Base-by-base conservation (phyloP, 1,140 invertebrate species). In the Aethina tumida region DNA sequence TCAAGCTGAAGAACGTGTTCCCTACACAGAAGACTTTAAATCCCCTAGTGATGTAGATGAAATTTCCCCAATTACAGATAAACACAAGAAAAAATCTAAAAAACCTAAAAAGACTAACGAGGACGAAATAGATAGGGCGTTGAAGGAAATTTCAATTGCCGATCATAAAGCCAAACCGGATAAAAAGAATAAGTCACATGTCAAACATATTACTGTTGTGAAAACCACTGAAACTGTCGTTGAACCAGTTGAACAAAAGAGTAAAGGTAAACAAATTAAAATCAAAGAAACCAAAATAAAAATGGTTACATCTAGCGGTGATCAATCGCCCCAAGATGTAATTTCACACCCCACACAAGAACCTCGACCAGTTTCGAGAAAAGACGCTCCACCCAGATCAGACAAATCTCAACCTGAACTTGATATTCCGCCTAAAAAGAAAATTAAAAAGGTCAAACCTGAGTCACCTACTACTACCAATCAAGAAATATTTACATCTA, bases 121-220 rank as follows among this genome's bases (percentile, higher is more conserved):
- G 32, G 69, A 76, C 50, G 73, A 78, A 48, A 71, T 77, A 45
- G 74, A 77, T 47, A 71, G 69, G 53, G 72, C 69, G 35, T 52
- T 72, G 9, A 67, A 65, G 53, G 71, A 74, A 53, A 74, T 73
- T 26, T 66, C 67, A 27, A 53, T 59, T 39, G 64, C 24, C 70
- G 64, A 68, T 39, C 66, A 66, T 19, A 45, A 44, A 16, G 35
- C 57, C 58, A 59, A 49, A 47, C 26, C 6, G 27, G 45, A 19
- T 62, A 60, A 37, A 29, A 49, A 42, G 31, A 25, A 35, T 31
- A 42, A 49, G 35, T 42, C 43, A 35, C 33, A 38, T 40, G 36
- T 32, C 16, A 52, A 44, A 41, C 34, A 60, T 7, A 45, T 45
- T 27, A 52, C 26, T 25, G 36, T 43, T 31, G 36, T 30, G 10